Base-by-base conservation (phyloP, 2,797 vertebrate species). In the Avahi laniger region DNA sequence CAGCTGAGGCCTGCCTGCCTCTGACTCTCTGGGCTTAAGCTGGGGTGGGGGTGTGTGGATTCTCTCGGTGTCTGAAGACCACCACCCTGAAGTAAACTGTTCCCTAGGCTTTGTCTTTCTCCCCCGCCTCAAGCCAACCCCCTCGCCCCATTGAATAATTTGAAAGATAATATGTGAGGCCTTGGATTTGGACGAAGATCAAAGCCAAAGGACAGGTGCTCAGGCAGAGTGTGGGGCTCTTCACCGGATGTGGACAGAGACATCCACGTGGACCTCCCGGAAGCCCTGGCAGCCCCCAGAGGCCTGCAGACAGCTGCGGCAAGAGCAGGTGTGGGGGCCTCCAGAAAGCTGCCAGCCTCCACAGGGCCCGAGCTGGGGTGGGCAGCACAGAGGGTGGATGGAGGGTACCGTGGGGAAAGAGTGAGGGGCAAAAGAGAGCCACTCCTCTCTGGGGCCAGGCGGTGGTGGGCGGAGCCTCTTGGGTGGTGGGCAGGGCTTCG, bases 171-270 rank as follows among this genome's bases (percentile, higher is more conserved):
- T 43, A 67, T 70, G 33, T 48, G 54, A 94, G 48, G 54, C 81
- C 81, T 91, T 78, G 97, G 82, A 1, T 87, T 97, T 93, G 92
- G 59, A 95, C 78, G 80, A 54, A 97, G 97, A 98, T 96, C 89
- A 98, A 94, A 97, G 93, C 48, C 76, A 95, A 92, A 94, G 96
- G 94, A 95, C 97, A 98, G 97, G 93, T 93, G 97, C 86, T 93
- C 50, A 43, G 59, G 85, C 26, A 0, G 48, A 15, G 10, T 1
- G 30, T 50, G 83, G 75, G 94, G 59, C 96, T 54, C 94, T 91
- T 97, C 76, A 88, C 90, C 50, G 92, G 93, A 92, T 88, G 59
- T 86, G 94, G 84, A 95, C 80, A 92, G 91, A 95, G 33, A 93
- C 91, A 48, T 82, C 95, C 94, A 54, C 20, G 38, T 54, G 76